Evolutionary conservation across 2,797 vertebrate species (phyloP).

Genomic region (Picus viridis): DNA sequence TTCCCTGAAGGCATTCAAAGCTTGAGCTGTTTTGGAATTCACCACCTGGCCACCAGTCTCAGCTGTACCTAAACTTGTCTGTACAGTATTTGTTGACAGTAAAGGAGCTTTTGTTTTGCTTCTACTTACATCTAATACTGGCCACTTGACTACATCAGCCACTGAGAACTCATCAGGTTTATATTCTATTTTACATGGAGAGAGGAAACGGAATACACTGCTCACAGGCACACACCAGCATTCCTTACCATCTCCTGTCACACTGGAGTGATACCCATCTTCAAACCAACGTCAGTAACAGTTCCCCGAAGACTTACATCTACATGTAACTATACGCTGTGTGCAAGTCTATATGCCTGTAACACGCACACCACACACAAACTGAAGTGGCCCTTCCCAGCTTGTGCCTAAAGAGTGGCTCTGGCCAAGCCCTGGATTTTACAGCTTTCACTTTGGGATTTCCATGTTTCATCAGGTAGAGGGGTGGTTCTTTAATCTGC

Average conservation of each 20-base stretch:
- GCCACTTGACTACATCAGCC: not conserved
- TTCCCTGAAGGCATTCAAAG: slow-evolving; percentile 53
- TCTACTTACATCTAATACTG: not conserved
- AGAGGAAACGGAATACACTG: not conserved
- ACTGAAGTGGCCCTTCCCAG: rapidly evolving
- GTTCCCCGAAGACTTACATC: not conserved
- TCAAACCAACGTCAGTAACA: not conserved
- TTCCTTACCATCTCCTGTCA: not conserved
- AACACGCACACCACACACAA: rapidly evolving
- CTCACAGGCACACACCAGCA: not conserved
- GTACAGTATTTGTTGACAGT: slow-evolving; percentile 53
- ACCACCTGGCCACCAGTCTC: slow-evolving; percentile 67
- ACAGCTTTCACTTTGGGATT: not conserved
- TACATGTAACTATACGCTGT: rapidly evolving
- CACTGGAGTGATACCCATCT: not conserved
- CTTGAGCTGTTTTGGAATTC: slow-evolving; percentile 72
- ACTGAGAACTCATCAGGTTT: not conserved
- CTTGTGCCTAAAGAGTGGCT: not conserved
- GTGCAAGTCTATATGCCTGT: rapidly evolving
- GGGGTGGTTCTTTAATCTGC: not conserved
- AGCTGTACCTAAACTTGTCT: slow-evolving; percentile 66
- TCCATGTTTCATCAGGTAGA: not conserved
- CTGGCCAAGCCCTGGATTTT: not conserved
- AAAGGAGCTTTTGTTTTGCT: slow-evolving; percentile 31
- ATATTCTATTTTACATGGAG: rapidly evolving